A percentile compares a stretch with the other conserved stretches of the same genome.
Conservation (phyloP, 1,140 invertebrate species). For the Antheraea mylitta region DNA sequence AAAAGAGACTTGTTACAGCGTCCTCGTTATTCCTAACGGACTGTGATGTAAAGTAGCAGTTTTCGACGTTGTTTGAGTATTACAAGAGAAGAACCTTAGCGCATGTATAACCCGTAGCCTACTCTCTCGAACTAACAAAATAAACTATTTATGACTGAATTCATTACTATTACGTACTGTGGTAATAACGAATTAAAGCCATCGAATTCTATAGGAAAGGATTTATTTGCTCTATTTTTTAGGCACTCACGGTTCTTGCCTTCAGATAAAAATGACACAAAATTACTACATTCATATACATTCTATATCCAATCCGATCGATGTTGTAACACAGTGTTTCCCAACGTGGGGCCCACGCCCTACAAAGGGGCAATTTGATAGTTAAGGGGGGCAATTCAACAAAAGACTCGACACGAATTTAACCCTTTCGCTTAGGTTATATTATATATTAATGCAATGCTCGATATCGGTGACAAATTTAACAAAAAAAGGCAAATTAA, state of each 20-base stretch:
- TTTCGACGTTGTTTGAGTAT: conserved; percentile 39
- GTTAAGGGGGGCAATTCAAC: no score
- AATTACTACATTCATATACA: not conserved
- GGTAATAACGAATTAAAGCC: conserved; percentile 36
- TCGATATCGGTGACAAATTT: no score
- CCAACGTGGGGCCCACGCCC: no score
- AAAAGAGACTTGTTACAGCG: conserved; percentile 49
- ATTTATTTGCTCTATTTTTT: conserved; percentile 27
- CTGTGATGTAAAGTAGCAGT: conserved; percentile 61
- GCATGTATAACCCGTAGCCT: conserved; percentile 14
- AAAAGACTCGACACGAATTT: no score
- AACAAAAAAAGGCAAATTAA: no score
- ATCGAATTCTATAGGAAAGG: not conserved
- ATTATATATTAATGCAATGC: no score
- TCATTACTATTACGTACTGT: conserved; percentile 11
- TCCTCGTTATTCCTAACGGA: conserved; percentile 40
- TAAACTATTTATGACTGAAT: conserved; percentile 11
- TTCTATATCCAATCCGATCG: conserved; percentile 35
- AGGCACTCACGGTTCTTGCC: conserved; percentile 43
- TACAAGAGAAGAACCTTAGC: conserved; percentile 28
- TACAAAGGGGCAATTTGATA: no score
- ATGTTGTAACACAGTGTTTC: no score
- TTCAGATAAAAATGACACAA: conserved; percentile 7
- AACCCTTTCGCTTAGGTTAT: no score
- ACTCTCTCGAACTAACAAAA: conserved; percentile 18